phyloP scores from a whole-genome alignment of 1,140 invertebrate species.

The Lepidurus packardi region DNA sequence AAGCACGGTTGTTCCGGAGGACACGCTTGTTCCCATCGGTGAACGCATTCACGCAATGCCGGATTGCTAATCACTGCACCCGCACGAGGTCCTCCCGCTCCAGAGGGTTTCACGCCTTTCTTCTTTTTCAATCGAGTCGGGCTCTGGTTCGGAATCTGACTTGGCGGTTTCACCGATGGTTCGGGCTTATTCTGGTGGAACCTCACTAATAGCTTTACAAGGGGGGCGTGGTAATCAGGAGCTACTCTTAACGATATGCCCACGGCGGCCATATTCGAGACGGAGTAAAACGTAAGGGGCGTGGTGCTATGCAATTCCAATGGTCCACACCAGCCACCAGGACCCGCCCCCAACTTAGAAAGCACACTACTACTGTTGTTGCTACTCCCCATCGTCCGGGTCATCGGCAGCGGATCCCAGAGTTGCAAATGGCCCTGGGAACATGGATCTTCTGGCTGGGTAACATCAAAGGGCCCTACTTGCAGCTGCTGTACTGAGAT shows the following conservation, averaged over 20 bases:
- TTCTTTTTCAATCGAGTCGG: neutral
- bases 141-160: neutral
- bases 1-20: conserved; percentile 10
- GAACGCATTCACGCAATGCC: neutral
- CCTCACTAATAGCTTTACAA: neutral
- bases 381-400: neutral
- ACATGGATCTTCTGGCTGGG: conserved; percentile 13
- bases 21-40: neutral
- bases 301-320: neutral
- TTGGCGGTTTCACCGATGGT: neutral
- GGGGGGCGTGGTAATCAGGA: neutral
- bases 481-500: neutral
- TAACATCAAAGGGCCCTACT: conserved; percentile 7
- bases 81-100: neutral
- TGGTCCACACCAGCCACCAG: neutral
- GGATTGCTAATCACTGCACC: neutral
- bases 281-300: neutral
- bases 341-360: neutral
- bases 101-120: neutral
- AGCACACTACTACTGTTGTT: neutral
- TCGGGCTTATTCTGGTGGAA: neutral
- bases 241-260: neutral
- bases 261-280: neutral
- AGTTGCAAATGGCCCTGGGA: conserved; percentile 7
- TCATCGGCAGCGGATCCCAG: conserved; percentile 2